Conservation (phyloP, 2,113 vertebrate genomes). For the Protomyctophum bolini region DNA sequence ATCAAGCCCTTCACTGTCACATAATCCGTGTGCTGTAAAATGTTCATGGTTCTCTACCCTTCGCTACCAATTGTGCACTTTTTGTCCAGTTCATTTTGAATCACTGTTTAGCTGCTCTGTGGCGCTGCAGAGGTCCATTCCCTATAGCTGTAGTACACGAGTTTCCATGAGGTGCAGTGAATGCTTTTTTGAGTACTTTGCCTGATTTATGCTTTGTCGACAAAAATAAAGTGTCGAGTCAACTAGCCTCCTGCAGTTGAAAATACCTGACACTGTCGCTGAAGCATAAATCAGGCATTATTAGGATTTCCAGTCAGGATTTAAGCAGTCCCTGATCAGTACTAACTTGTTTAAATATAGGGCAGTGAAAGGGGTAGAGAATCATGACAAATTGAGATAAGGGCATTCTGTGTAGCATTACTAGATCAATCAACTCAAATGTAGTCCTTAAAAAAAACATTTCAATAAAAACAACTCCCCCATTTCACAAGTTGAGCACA, state of each 20-base stretch:
- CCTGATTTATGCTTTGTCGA: too few relatives aligned
- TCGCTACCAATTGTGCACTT: not conserved
- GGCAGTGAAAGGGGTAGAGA: conserved; percentile 19
- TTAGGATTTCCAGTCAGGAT: not conserved
- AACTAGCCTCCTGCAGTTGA: too few relatives aligned
- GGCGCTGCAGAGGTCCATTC: too few relatives aligned
- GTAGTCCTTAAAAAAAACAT: conserved; percentile 18
- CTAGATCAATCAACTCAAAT: not conserved
- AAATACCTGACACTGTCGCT: too few relatives aligned
- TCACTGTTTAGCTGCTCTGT: too few relatives aligned
- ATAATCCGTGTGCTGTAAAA: not conserved
- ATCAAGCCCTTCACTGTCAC: not conserved
- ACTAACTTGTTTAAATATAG: not conserved
- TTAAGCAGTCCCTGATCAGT: too few relatives aligned
- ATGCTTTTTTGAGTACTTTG: not conserved
- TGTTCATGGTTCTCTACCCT: conserved; percentile 32
- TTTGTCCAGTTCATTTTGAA: too few relatives aligned
- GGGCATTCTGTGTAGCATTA: conserved; percentile 30
- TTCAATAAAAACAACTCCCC: conserved; percentile 10
- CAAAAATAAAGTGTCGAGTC: too few relatives aligned
- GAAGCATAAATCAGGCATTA: not conserved
- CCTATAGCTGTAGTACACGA: too few relatives aligned
- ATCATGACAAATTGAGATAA: conserved; percentile 31
- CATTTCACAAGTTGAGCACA: conserved; percentile 7
- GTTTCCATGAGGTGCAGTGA: not conserved